Evolutionary conservation across 2,888 invertebrate genomes (phyloP).

Genomic region (Lordiphosa andalusiaca): DNA sequence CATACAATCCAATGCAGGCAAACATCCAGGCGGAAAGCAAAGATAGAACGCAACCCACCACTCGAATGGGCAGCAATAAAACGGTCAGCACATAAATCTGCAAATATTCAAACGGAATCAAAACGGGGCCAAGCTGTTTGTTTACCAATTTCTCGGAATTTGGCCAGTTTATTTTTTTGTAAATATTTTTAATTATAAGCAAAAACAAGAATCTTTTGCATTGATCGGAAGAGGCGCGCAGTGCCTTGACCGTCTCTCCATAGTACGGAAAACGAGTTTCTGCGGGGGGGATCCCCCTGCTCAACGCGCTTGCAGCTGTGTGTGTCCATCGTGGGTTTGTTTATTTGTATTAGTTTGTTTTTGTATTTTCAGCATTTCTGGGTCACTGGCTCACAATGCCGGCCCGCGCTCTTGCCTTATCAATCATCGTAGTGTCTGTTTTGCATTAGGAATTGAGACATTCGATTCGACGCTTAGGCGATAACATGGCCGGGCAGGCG

Average conservation of each 20-base stretch:
- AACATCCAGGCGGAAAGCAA: slow-evolving; percentile 91
- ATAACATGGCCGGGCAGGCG: too few relatives aligned
- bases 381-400: slow-evolving; percentile 3
- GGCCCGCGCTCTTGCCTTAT: slow-evolving; percentile 1
- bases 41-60: slow-evolving; percentile 87
- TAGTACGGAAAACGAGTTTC: too few relatives aligned
- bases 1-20: slow-evolving; percentile 90
- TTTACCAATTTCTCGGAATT: background rate
- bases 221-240: too few relatives aligned
- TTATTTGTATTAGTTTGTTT: too few relatives aligned
- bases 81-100: slow-evolving; percentile 94
- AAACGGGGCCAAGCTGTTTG: background rate
- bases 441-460: slow-evolving; percentile 1
- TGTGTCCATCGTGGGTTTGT: too few relatives aligned
- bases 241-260: too few relatives aligned
- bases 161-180: too few relatives aligned
- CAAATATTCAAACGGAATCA: slow-evolving; percentile 77
- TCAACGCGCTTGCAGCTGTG: too few relatives aligned
- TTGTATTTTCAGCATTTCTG: slow-evolving; percentile 1
- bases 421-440: slow-evolving; percentile 2
- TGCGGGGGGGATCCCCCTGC: too few relatives aligned
- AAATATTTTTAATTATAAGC: too few relatives aligned
- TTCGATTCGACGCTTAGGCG: background rate
- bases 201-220: too few relatives aligned
- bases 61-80: slow-evolving; percentile 89